Percentiles rank a stretch among this genome's conserved stretches.
These are phyloP conservation scores for Drosophila prosaltans DNA, from an alignment of 1,140 invertebrate genomes.

Conservation along the genomic window DNA sequence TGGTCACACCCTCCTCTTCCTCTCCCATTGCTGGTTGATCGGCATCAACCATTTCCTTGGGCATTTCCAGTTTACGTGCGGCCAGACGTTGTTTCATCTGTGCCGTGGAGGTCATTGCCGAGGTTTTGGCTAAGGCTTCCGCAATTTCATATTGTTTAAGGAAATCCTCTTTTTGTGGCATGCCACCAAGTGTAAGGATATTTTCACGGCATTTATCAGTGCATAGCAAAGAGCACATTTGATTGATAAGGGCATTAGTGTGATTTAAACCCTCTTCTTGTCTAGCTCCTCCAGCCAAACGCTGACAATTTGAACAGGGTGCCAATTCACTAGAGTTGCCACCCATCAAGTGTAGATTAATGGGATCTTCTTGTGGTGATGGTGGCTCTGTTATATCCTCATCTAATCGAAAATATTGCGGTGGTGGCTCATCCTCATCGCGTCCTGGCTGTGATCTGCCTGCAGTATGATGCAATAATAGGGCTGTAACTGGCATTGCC, in stretches of 20 bases:
- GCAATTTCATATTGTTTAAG: slow-evolving; percentile 85
- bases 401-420: slow-evolving; percentile 54
- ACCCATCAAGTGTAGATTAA: slow-evolving; percentile 43
- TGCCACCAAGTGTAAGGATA: slow-evolving; percentile 60
- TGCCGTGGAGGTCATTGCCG: slow-evolving; percentile 85
- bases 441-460: slow-evolving; percentile 26
- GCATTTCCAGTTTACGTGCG: slow-evolving; percentile 84
- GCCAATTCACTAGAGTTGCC: slow-evolving; percentile 4
- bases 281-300: slow-evolving; percentile 12
- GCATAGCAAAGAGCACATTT: slow-evolving; percentile 73
- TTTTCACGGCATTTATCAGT: slow-evolving; percentile 64
- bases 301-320: slow-evolving; percentile 66
- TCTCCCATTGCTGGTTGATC: slow-evolving; percentile 19
- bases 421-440: slow-evolving; percentile 61
- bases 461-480: slow-evolving; percentile 63
- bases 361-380: slow-evolving; percentile 32
- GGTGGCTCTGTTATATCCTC: slow-evolving; percentile 53
- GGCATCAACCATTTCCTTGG: slow-evolving; percentile 69
- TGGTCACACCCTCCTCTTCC: slow-evolving; percentile 40
- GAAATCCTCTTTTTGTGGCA: slow-evolving; percentile 79
- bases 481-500: slow-evolving; percentile 76
- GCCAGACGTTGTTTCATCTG: slow-evolving; percentile 84
- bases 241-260: slow-evolving; percentile 53
- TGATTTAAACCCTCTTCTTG: slow-evolving; percentile 9
- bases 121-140: slow-evolving; percentile 85